Evolutionary conservation across 2,797 vertebrate species (phyloP).

Genomic region (Pelobates cultripes): DNA sequence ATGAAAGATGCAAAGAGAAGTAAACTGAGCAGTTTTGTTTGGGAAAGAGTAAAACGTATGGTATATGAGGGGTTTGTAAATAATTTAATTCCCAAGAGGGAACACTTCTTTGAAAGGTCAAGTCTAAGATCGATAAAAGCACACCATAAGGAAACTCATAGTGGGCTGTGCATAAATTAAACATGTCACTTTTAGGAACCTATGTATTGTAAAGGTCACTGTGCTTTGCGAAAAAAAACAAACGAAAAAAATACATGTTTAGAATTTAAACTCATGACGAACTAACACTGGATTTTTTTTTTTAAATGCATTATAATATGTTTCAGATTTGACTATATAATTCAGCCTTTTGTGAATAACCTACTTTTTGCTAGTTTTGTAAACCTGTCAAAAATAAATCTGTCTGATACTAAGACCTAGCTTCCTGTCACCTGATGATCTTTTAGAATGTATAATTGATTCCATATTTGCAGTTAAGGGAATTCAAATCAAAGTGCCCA

Average conservation of each 20-base stretch:
- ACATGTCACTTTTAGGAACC: conserved; percentile 14
- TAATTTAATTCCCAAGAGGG: conserved; percentile 37
- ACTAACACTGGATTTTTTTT: too few species aligned
- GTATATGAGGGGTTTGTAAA: conserved; percentile 31
- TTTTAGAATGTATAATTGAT: conserved; percentile 41
- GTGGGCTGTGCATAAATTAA: conserved; percentile 24
- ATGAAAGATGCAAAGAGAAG: too few species aligned
- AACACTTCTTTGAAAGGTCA: conserved; percentile 45
- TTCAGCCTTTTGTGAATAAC: neutral
- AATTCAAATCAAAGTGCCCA: conserved; percentile 1
- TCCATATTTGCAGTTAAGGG: conserved; percentile 12
- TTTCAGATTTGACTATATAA: neutral
- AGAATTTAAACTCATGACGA: neutral
- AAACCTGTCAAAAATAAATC: conserved; percentile 1
- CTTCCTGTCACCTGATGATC: conserved; percentile 31
- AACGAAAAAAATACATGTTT: neutral
- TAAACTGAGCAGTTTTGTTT: conserved; percentile 10
- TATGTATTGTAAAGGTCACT: conserved; percentile 6
- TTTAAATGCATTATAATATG: too few species aligned
- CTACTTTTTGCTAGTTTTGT: neutral
- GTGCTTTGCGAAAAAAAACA: neutral
- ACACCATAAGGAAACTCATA: conserved; percentile 26
- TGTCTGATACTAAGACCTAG: neutral
- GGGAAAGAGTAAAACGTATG: conserved; percentile 30
- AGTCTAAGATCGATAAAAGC: conserved; percentile 37